These are phyloP conservation scores for Sogatella furcifera DNA, from an alignment of 1,140 invertebrate genomes.

Conservation along the genomic window DNA sequence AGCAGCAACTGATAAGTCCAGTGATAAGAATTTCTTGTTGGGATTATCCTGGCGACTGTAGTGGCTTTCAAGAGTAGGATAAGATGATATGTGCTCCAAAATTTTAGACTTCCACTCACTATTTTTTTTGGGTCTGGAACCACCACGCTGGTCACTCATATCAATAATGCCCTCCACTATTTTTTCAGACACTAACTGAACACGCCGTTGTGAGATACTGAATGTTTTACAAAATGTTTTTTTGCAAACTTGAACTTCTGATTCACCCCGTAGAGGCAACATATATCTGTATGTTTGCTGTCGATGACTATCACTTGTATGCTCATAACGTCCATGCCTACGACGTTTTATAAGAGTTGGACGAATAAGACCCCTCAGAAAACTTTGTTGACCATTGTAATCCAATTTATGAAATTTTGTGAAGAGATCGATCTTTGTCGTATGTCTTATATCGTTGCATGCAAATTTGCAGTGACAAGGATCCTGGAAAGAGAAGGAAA, in stretches of 20 bases:
- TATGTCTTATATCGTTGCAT: background rate
- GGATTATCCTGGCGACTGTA: background rate
- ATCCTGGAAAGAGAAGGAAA: background rate
- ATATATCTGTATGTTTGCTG: background rate
- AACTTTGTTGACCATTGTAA: background rate
- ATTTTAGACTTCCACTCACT: background rate
- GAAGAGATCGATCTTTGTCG: background rate
- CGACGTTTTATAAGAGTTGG: background rate
- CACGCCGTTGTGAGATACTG: background rate
- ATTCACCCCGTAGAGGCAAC: background rate
- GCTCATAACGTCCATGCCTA: background rate
- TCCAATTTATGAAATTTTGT: background rate
- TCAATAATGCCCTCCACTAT: background rate
- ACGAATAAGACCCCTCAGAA: background rate
- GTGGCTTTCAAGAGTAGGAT: background rate
- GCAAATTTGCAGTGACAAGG: background rate
- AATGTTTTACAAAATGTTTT: background rate
- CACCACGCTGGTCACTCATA: background rate
- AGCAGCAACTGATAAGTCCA: background rate
- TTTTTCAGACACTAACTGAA: background rate
- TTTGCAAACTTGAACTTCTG: slow-evolving; percentile 2
- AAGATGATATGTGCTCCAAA: background rate
- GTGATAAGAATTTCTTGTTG: background rate
- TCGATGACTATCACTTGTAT: background rate
- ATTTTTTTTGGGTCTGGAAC: background rate